Evolutionary conservation across 2,888 invertebrate genomes (phyloP), one percentile per base, ranked within the genome.

Genomic region (Caenorhabditis zanzibari): DNA sequence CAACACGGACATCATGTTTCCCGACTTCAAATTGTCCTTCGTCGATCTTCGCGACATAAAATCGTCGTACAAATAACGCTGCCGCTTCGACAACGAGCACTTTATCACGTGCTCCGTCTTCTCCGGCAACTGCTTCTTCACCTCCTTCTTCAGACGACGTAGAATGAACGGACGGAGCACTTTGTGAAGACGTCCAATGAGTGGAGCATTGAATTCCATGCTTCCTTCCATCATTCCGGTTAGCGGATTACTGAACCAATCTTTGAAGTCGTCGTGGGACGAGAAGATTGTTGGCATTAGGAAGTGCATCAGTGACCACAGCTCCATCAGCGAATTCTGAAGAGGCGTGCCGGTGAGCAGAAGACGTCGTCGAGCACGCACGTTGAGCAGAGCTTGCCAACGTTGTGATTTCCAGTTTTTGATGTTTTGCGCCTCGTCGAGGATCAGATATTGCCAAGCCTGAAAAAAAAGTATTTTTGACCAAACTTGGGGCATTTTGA

Each of bases 351-450:
- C 97, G 79, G 97, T 98, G 90, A 98, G 94, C 84, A 98, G 94
- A 85, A 98, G 94, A 75, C 98, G 95, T 92, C 96, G 95, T 93
- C 96, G 96, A 0, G 96, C 96, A 92, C 96, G 96, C 93, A 98
- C 97, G 93, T 97, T 98, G 76, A 99, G 94, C 88, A 99, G 93
- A 92, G 97, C 94, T 93, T 98, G 98, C 99, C 99, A 99, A 85
- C 99, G 94, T 93, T 98, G 98, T 24, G 97, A 97, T 93, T 98
- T 98, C 93, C 98, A 99, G 94, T 99, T 99, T 94, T 99, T 99
- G 84, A 99, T 99, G 93, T 99, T 98, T 93, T 99, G 99, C 47
- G 88, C 93, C 92, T 94, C 98, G 93, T 99, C 98, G 73, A 99
- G 94, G 87, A 99, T 97, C 64, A 99, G 94, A 93, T 98, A 99